Percentiles rank a stretch among this genome's conserved stretches.
phyloP scores from a whole-genome alignment of 2,888 invertebrate species.

The Ramazzottius varieornatus region DNA sequence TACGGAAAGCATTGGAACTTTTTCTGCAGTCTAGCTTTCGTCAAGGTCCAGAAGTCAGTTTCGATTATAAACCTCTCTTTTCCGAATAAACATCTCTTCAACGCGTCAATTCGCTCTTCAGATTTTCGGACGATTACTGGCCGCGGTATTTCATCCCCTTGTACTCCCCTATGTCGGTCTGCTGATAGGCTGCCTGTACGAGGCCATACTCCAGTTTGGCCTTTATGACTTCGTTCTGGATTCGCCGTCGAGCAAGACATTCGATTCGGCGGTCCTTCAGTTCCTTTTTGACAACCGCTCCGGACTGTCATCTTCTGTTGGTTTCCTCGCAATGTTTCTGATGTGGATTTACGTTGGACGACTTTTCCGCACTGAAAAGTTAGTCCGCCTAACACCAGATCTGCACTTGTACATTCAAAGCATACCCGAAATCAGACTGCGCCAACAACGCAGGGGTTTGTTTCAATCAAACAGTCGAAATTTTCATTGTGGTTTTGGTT shows the following conservation, averaged over 20 bases:
- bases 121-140: background rate
- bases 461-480: no score
- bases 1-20: conserved; percentile 98
- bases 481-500: no score
- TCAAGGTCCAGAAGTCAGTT: no score
- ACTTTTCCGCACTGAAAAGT: background rate
- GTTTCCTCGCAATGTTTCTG: background rate
- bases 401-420: no score
- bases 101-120: no score
- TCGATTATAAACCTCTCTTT: no score
- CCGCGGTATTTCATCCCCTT: background rate
- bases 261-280: no score
- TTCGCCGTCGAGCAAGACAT: no score
- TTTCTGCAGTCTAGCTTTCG: conserved; percentile 64
- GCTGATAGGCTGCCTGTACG: background rate
- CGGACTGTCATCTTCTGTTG: background rate
- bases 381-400: no score
- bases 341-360: background rate
- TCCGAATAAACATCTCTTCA: no score
- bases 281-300: background rate
- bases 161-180: background rate
- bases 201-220: background rate
- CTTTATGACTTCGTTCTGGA: background rate
- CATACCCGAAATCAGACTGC: no score
- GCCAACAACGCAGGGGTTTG: no score